Percentiles rank a stretch among this genome's conserved stretches.
These are phyloP conservation scores for Actinia tenebrosa DNA, from an alignment of 64 coral and sea anemone genomes.

Conservation along the genomic window DNA sequence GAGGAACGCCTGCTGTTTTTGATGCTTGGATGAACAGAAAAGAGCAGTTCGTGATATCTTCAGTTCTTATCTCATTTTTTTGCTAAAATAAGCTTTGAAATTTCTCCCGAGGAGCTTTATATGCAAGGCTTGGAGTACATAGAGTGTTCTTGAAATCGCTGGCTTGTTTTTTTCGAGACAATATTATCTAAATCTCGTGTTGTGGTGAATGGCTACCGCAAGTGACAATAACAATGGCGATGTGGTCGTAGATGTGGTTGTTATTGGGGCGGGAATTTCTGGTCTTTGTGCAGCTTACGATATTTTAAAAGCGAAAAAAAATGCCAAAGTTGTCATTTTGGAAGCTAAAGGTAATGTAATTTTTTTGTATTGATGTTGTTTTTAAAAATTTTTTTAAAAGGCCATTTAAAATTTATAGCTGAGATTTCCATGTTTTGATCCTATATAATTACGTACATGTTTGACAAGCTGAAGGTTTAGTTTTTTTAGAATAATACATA, in stretches of 20 bases:
- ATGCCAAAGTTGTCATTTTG: constrained; percentile 62
- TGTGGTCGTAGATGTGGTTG: constrained; percentile 59
- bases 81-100: not conserved
- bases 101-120: not conserved
- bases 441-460: not conserved
- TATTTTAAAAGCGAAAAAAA: constrained; percentile 46
- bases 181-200: not conserved
- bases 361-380: not conserved
- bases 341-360: constrained; percentile 82
- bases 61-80: not conserved
- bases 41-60: not conserved
- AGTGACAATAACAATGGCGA: constrained; percentile 22
- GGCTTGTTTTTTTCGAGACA: not conserved
- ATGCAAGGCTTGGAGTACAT: not conserved
- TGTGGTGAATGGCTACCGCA: constrained; percentile 20
- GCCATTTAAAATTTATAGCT: too few relatives aligned
- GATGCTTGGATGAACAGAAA: not conserved
- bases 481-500: not conserved
- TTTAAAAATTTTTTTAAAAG: not conserved
- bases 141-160: not conserved
- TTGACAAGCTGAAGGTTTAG: not conserved
- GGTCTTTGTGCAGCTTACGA: constrained; percentile 81
- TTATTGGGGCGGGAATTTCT: constrained; percentile 83
- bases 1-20: constrained; percentile 23
- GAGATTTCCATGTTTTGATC: too few relatives aligned